Conservation (phyloP, 2,113 vertebrate genomes). For the Miniopterus natalensis region DNA sequence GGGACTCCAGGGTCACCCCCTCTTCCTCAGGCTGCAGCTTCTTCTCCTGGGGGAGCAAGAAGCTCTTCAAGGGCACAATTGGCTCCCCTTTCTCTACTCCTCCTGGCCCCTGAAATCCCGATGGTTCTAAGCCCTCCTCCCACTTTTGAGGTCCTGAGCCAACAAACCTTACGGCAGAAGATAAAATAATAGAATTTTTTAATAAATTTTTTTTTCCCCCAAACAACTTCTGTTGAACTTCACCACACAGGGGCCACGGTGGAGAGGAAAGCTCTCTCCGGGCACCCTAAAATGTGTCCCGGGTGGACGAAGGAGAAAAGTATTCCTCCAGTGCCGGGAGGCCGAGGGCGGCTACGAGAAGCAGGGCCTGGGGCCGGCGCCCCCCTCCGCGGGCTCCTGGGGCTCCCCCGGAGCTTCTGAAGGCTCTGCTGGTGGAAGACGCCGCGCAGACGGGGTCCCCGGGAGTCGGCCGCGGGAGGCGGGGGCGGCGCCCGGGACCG, state of each 20-base stretch:
- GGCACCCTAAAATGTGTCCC: conserved; percentile 77
- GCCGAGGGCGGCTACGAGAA: background rate
- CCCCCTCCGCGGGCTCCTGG: conserved; percentile 29
- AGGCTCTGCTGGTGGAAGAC: conserved; percentile 73
- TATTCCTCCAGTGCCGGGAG: conserved; percentile 73
- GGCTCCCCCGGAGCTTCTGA: conserved; percentile 49
- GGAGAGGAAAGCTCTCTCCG: conserved; percentile 77
- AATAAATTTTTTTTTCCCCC: conserved; percentile 88
- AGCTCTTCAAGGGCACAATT: background rate
- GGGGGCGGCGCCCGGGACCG: conserved; percentile 4
- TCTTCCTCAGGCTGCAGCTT: background rate
- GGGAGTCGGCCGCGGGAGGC: conserved; percentile 35
- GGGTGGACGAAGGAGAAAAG: conserved; percentile 81
- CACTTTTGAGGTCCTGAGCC: background rate
- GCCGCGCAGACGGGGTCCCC: conserved; percentile 49
- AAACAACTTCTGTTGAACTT: conserved; percentile 81
- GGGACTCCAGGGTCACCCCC: background rate
- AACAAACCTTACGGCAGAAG: conserved; percentile 72
- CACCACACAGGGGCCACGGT: conserved; percentile 67
- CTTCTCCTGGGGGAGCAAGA: background rate
- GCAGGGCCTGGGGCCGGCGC: conserved; percentile 8
- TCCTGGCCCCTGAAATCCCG: background rate
- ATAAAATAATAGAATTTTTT: conserved; percentile 91
- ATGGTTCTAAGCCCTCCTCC: background rate
- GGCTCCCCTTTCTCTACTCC: background rate